Evolutionary conservation across 2,113 vertebrate species (phyloP).

Genomic region (Callipepla squamata): DNA sequence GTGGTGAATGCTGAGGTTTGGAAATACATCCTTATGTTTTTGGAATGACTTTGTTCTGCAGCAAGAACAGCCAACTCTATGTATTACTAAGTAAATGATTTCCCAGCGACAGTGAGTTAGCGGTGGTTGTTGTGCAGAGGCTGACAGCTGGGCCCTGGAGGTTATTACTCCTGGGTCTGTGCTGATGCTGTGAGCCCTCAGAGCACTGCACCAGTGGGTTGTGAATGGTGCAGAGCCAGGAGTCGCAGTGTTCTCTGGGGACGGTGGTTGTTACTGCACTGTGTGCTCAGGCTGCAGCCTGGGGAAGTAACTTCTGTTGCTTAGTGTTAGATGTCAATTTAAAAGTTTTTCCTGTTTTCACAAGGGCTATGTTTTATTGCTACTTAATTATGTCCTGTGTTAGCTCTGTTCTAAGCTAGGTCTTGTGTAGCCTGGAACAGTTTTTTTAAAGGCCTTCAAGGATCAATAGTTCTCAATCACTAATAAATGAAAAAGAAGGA

Average conservation of each 20-base stretch:
- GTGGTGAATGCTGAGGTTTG: not conserved
- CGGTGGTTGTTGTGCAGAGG: conserved; percentile 12
- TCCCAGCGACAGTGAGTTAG: conserved; percentile 20
- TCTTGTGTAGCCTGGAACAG: not conserved
- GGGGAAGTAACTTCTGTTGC: not conserved
- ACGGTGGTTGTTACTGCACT: conserved; percentile 4
- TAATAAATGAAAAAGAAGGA: not conserved
- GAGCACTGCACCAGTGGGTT: not conserved
- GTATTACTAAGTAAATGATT: conserved; percentile 13
- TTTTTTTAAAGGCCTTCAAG: not conserved
- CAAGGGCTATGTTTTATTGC: not conserved
- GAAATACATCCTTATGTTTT: not conserved
- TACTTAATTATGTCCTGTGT: not conserved
- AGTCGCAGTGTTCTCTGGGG: not conserved
- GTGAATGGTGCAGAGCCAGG: not conserved
- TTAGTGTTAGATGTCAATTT: not conserved
- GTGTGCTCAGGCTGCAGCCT: fast-evolving
- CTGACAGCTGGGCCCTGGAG: conserved; percentile 40
- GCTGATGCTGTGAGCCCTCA: not conserved
- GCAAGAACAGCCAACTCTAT: not conserved
- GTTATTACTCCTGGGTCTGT: not conserved
- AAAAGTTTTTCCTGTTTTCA: not conserved
- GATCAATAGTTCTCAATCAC: not conserved
- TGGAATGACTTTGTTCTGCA: conserved; percentile 1
- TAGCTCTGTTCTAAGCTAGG: not conserved